Conservation (phyloP, 2,113 vertebrate genomes). For the Chinchilla lanigera region DNA sequence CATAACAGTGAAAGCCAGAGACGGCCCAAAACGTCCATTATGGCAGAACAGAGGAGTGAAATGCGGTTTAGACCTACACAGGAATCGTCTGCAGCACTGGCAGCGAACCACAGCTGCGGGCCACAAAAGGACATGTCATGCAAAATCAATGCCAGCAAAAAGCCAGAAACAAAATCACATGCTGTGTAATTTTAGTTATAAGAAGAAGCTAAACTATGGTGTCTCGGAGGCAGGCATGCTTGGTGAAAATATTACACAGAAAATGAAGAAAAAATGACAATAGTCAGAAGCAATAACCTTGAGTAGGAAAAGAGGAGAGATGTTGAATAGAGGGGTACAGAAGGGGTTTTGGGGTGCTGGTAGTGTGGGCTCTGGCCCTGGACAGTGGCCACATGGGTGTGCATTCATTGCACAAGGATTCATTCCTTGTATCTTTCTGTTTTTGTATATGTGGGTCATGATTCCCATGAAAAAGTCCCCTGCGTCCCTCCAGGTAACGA, state of each 20-base stretch:
- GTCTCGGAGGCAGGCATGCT: neutral
- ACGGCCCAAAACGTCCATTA: neutral
- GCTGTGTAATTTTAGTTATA: neutral
- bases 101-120: accelerated
- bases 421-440: neutral
- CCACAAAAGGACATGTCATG: accelerated
- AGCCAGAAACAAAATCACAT: neutral
- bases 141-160: neutral
- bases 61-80: accelerated
- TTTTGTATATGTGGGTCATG: neutral
- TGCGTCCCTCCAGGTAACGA: neutral
- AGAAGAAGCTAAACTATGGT: neutral
- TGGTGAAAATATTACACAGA: neutral
- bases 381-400: neutral
- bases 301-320: neutral
- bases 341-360: neutral
- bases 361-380: accelerated
- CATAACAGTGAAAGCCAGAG: neutral
- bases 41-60: neutral
- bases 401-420: neutral
- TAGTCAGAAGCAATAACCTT: accelerated
- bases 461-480: neutral
- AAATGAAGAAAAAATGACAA: neutral
- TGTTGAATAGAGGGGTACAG: accelerated
- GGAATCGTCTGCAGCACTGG: neutral